phyloP scores from a whole-genome alignment of 1,140 invertebrate genomes.

The Cyrtorhinus lividipennis region DNA sequence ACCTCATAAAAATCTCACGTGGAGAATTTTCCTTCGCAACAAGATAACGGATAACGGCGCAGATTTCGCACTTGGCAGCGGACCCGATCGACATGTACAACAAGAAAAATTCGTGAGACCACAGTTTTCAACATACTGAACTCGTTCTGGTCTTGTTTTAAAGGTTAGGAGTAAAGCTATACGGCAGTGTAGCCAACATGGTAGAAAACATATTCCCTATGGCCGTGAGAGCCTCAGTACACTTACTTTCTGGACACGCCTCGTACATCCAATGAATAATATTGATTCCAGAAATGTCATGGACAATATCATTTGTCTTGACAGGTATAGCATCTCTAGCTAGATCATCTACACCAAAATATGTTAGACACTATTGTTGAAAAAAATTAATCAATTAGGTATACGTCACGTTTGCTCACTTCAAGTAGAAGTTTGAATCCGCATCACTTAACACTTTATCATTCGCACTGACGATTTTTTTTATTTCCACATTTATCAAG shows the following conservation, averaged over 20 bases:
- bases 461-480: constrained; percentile 94
- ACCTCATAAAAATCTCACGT: too few relatives aligned
- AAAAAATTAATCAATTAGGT: too few relatives aligned
- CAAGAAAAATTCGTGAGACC: neutral
- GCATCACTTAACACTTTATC: constrained; percentile 83
- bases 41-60: neutral
- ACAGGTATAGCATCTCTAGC: too few relatives aligned
- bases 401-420: constrained; percentile 54
- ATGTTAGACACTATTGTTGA: too few relatives aligned
- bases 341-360: too few relatives aligned
- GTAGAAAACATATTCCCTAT: neutral
- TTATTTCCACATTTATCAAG: constrained; percentile 97
- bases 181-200: neutral
- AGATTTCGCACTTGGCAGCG: neutral
- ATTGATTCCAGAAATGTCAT: too few relatives aligned
- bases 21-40: neutral
- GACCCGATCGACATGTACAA: too few relatives aligned
- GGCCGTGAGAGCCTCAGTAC: neutral
- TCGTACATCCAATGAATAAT: too few relatives aligned
- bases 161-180: neutral
- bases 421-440: constrained; percentile 90
- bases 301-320: too few relatives aligned
- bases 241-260: neutral
- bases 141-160: neutral
- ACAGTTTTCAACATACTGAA: neutral